Percentiles rank a stretch among this genome's conserved stretches.
Conservation (phyloP, 2,888 invertebrate genomes). For the Catocala nupta region DNA sequence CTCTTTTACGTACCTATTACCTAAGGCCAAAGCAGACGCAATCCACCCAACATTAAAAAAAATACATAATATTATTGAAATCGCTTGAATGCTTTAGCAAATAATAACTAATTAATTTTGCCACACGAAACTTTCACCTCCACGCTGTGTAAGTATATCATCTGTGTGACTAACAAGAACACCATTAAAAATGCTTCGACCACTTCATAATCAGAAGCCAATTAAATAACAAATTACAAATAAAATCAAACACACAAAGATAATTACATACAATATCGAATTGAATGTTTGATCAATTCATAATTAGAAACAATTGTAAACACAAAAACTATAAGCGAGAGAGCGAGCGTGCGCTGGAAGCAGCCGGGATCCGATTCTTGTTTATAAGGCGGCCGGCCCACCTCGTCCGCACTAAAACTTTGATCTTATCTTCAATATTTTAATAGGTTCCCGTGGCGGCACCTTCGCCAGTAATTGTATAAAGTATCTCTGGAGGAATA, state of each 20-base stretch:
- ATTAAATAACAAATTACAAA: slow-evolving; percentile 83
- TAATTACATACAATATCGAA: slow-evolving; percentile 82
- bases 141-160: background rate
- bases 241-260: slow-evolving; percentile 73
- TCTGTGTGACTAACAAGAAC: slow-evolving; percentile 51
- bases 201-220: slow-evolving; percentile 77
- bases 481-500: slow-evolving; percentile 76
- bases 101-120: background rate
- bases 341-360: slow-evolving; percentile 69
- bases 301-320: slow-evolving; percentile 85
- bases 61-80: too few species aligned
- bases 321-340: slow-evolving; percentile 77
- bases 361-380: slow-evolving; percentile 76
- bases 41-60: too few species aligned
- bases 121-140: background rate
- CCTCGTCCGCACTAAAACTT: slow-evolving; percentile 81
- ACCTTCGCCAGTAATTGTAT: slow-evolving; percentile 82
- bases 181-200: slow-evolving; percentile 57
- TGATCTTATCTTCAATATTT: slow-evolving; percentile 85
- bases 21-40: too few species aligned
- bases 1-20: too few species aligned
- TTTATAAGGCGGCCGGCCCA: slow-evolving; percentile 80
- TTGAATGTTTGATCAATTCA: slow-evolving; percentile 82
- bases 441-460: slow-evolving; percentile 86
- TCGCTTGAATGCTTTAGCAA: too few species aligned